Base-by-base conservation (phyloP, 1,140 invertebrate genomes). In the Archegozetes longisetosus region DNA sequence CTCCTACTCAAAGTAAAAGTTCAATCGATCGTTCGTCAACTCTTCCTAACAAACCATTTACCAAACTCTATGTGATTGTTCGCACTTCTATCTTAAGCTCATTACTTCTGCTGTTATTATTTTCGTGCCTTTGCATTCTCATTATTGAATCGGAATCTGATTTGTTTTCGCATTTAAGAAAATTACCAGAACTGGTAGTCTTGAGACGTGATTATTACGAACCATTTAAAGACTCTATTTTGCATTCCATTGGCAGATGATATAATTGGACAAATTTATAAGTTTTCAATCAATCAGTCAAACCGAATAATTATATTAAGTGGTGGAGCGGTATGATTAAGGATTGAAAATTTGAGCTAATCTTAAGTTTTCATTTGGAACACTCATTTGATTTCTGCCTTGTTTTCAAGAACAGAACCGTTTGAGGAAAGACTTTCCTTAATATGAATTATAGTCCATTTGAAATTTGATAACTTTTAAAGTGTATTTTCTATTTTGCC, bases 121-220 rank as follows among this genome's bases (percentile, higher is more conserved):
- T 71, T 22, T 62, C 64, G 53, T 65, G 66, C 53, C 53, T 73
- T 52, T 54, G 72, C 4, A 63, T 71, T 25, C 52, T 69, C 40
- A 61, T 75, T 4, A 65, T 75, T 56, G 74, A 75, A 66, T 83
- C 82, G 14, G 84, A 88, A 68, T 79, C 80, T 66, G 77, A 82
- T 46, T 66, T 82, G 2, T 79, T 88, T 58, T 78, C 79, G 48
- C 75, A 74, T 20, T 68, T 88, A 49, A 78, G 83, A n/a, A 80
- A 81, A 66, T 79, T 81, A 66, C 86, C 85, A 20, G 85, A 88
- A 74, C 81, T 88, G 72, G 76, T 84, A 26, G 79, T 82, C 53
- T 75, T 88, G 50, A 79, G 81, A 61, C 80, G 81, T 66, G 82
- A 86, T 67, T 86, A 88, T 70, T 89, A 89, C 71, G 80, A 83